Evolutionary conservation across 2,113 vertebrate species (phyloP), one percentile per base, ranked within the genome.

Genomic region (Sceloporus tristichus): DNA sequence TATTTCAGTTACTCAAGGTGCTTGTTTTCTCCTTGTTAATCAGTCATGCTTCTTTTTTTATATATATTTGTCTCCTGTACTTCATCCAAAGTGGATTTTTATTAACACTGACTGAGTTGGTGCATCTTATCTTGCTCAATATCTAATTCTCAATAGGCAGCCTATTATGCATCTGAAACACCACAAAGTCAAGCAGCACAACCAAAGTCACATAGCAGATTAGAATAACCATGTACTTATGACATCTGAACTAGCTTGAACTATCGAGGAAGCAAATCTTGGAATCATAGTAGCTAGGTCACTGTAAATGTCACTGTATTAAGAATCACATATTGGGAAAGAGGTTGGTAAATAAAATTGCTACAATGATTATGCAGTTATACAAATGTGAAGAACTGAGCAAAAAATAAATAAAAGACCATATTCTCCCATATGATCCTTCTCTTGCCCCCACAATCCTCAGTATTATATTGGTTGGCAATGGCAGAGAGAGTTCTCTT

Each of bases 1-100:
- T 88, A 8, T 91, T 90, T 80, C 83, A 86, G n/a, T 48, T 66
- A 56, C 84, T 88, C 86, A 82, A 94, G 85, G 7, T 88, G 42
- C 56, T 90, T 83, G 34, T 3, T 84, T 87, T 86, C 38, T 85
- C 79, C 85, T 88, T 56, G 56, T 86, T 88, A 87, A 87, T 90
- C 88, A 88, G 59, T n/a, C 38, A 34, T 1, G 13, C 53, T 88
- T 84, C 40, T 34, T 73, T n/a, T 77, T 91, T n/a, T n/a, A n/a
- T 82, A 27, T 21, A 1, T 25, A 93, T 85, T 0, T 1, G n/a
- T 70, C 85, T 19, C 29, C 0, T 0, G 79, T 42, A 10, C 2
- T 84, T 83, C 79, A 71, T 13, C 54, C 88, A 29, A 29, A 1
- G 42, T 84, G 19, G 9, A 62, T 86, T 89, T 85, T 38, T 56